A percentile compares a stretch with the other conserved stretches of the same genome.
Conservation (phyloP, 2,888 invertebrate species). For the Drosophila setosimentum region DNA sequence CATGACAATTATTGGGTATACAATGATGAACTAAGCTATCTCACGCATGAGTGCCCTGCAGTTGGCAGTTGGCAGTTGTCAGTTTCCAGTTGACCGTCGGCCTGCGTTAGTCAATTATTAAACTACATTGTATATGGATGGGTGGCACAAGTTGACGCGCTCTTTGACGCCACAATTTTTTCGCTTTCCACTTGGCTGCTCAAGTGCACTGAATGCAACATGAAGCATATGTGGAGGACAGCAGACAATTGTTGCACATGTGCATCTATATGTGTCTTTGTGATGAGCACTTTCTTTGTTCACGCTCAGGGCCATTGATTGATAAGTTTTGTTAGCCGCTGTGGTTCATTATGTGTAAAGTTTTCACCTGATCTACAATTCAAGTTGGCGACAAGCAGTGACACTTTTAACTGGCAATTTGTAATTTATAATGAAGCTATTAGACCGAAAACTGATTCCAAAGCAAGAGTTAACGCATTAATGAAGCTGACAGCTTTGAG, state of each 20-base stretch:
- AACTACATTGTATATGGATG: constrained; percentile 28
- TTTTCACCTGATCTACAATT: constrained; percentile 35
- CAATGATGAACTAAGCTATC: constrained; percentile 35
- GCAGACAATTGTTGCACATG: constrained; percentile 47
- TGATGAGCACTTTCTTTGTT: constrained; percentile 62
- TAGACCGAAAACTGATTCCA: constrained; percentile 64
- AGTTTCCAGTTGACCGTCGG: constrained; percentile 32
- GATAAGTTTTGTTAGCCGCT: constrained; percentile 43
- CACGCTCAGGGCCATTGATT: constrained; percentile 69
- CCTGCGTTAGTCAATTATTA: constrained; percentile 54
- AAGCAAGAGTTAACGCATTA: constrained; percentile 24
- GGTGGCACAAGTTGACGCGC: constrained; percentile 50
- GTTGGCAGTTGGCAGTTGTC: constrained; percentile 39
- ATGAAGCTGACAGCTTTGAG: constrained; percentile 39
- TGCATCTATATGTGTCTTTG: neutral
- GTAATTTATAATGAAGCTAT: constrained; percentile 58
- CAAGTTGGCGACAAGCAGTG: constrained; percentile 38
- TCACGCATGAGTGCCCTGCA: constrained; percentile 49
- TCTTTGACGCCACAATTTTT: constrained; percentile 51
- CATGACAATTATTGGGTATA: constrained; percentile 14
- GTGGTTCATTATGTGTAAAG: constrained; percentile 5
- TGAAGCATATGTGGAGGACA: constrained; percentile 32
- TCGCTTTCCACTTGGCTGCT: constrained; percentile 37
- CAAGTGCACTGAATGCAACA: constrained; percentile 50
- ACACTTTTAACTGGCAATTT: constrained; percentile 48